phyloP scores from a whole-genome alignment of 1,140 invertebrate genomes.

The Neodiprion fabricii region DNA sequence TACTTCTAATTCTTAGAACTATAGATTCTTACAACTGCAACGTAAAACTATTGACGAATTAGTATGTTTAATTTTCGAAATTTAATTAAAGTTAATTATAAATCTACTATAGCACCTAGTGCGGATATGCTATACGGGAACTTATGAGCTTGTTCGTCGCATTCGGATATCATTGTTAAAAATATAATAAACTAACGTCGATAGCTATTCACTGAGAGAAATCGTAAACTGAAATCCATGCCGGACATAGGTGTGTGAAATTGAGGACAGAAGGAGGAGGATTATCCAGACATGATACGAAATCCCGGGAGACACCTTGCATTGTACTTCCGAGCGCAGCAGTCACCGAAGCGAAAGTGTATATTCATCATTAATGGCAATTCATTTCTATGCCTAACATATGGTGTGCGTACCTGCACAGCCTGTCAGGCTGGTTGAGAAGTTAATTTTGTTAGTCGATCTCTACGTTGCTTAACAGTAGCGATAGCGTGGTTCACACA shows the following conservation, averaged over 20 bases:
- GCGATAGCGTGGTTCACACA: too few relatives aligned
- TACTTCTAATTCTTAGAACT: not conserved
- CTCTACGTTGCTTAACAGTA: too few relatives aligned
- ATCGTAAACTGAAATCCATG: constrained; percentile 2
- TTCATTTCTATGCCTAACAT: too few relatives aligned
- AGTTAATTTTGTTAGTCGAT: too few relatives aligned
- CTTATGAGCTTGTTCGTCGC: not conserved
- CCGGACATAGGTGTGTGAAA: not conserved
- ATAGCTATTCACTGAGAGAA: not conserved
- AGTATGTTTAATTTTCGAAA: not conserved
- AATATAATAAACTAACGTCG: not conserved
- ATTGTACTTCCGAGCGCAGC: not conserved
- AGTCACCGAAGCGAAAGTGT: too few relatives aligned
- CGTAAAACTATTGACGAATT: not conserved
- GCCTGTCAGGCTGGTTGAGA: too few relatives aligned
- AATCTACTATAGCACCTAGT: not conserved
- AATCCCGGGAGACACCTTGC: not conserved
- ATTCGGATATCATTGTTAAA: not conserved
- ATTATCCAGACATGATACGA: not conserved
- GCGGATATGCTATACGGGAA: not conserved
- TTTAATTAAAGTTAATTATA: not conserved
- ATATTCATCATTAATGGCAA: too few relatives aligned
- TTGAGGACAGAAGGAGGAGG: constrained; percentile 4
- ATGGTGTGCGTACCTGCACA: too few relatives aligned
- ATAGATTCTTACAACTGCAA: not conserved